Evolutionary conservation across 2,797 vertebrate genomes (phyloP).

Genomic region (Periophthalmus magnuspinnatus): DNA sequence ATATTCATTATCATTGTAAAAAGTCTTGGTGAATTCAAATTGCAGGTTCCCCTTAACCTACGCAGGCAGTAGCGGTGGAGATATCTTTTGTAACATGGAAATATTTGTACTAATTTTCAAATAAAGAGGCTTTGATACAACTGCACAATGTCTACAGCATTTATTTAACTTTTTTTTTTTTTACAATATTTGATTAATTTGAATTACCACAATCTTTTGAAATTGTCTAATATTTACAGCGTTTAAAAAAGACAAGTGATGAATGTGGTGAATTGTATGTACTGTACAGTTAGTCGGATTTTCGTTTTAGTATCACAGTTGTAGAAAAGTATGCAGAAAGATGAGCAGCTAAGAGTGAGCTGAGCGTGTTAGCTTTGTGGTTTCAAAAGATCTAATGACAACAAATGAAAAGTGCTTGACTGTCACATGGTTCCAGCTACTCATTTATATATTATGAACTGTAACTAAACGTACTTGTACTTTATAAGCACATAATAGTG

Average conservation of each 20-base stretch:
- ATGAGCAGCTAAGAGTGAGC: neutral
- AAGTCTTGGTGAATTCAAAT: neutral
- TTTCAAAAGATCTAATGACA: too few species aligned
- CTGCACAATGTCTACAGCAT: conserved; percentile 35
- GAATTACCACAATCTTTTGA: conserved; percentile 14
- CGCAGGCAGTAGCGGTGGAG: conserved; percentile 55
- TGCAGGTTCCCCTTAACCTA: conserved; percentile 29
- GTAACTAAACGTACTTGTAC: too few species aligned
- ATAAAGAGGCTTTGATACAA: conserved; percentile 79
- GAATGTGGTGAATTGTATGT: too few species aligned
- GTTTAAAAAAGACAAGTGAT: too few species aligned
- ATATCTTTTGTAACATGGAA: conserved; percentile 72
- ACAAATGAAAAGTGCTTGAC: too few species aligned
- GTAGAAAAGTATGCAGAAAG: conserved; percentile 17
- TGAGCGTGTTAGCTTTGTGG: too few species aligned
- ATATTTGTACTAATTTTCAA: conserved; percentile 84
- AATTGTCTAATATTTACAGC: conserved; percentile 16
- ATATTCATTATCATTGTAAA: neutral
- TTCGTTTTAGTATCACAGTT: conserved; percentile 16
- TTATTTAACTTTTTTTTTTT: conserved; percentile 47
- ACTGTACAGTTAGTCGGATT: too few species aligned
- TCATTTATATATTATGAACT: too few species aligned
- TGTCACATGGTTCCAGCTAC: neutral
- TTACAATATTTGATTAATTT: conserved; percentile 35
- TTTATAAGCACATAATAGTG: too few species aligned